These are phyloP conservation scores for Epinephelus moara DNA, from an alignment of 2,113 vertebrate genomes.

Conservation along the genomic window DNA sequence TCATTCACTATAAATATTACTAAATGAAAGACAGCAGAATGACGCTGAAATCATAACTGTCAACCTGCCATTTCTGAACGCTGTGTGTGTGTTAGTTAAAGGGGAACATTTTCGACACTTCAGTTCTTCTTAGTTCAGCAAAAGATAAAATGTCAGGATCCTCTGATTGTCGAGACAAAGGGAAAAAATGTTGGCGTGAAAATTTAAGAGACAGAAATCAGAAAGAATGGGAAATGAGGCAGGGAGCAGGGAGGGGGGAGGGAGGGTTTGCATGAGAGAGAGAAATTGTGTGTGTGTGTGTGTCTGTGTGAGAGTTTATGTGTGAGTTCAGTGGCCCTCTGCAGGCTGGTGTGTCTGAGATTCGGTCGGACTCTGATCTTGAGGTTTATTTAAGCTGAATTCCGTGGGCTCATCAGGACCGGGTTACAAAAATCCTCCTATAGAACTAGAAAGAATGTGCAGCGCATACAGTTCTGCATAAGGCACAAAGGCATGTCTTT, in stretches of 20 bases:
- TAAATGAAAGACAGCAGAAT: conserved; percentile 65
- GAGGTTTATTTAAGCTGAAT: conserved; percentile 87
- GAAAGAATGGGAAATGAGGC: conserved; percentile 30
- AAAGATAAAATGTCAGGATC: not conserved
- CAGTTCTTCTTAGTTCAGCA: not conserved
- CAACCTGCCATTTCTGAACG: conserved; percentile 37
- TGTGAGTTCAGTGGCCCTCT: conserved; percentile 71
- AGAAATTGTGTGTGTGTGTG: conserved; percentile 32
- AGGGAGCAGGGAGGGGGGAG: not conserved
- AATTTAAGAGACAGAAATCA: conserved; percentile 37
- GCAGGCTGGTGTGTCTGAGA: conserved; percentile 73
- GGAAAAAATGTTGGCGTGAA: conserved; percentile 21
- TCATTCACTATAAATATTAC: conserved; percentile 68
- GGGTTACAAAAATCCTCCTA: conserved; percentile 84
- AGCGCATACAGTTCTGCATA: conserved; percentile 84
- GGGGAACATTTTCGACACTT: conserved; percentile 21
- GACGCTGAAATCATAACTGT: conserved; percentile 46
- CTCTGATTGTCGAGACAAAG: conserved; percentile 19
- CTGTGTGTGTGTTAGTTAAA: not conserved
- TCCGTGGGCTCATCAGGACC: conserved; percentile 83
- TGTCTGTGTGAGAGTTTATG: not conserved
- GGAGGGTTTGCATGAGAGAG: conserved; percentile 22
- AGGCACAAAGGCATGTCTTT: conserved; percentile 86
- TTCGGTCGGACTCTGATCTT: conserved; percentile 80
- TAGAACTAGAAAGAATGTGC: conserved; percentile 87